Conservation (phyloP, 2,113 vertebrate genomes). For the Colius striatus region DNA sequence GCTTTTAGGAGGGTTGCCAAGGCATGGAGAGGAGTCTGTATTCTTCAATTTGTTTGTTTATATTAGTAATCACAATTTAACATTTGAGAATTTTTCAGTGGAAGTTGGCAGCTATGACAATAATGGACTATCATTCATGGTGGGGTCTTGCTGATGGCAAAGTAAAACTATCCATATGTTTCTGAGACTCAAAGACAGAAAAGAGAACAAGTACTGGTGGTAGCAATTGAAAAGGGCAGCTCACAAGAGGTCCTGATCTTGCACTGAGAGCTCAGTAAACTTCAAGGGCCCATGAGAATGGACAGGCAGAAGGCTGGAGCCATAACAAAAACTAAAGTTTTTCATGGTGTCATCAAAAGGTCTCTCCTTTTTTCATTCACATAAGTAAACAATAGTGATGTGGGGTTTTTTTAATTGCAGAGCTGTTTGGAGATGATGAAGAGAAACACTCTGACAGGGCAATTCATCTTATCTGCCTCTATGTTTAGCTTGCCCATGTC, state of each 20-base stretch:
- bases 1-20: not conserved
- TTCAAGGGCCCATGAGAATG: not conserved
- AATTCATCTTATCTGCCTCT: conserved; percentile 53
- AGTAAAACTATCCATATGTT: not conserved
- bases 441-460: not conserved
- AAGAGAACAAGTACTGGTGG: not conserved
- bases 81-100: not conserved
- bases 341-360: not conserved
- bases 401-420: conserved; percentile 11
- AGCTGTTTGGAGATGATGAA: conserved; percentile 24
- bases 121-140: not conserved
- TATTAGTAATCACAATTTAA: not conserved
- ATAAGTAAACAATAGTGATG: not conserved
- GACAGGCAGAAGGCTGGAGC: not conserved
- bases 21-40: not conserved
- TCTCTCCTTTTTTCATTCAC: not conserved
- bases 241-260: not conserved
- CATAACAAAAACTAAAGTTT: conserved; percentile 1
- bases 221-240: not conserved
- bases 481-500: conserved; percentile 29
- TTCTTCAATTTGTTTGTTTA: conserved; percentile 10
- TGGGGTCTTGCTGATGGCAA: not conserved
- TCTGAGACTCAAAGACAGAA: not conserved
- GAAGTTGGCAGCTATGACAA: not conserved
- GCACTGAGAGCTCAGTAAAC: not conserved